A percentile compares a stretch with the other conserved stretches of the same genome.
phyloP scores from a whole-genome alignment of 2,113 vertebrate species.

The Paradoxurus hermaphroditus region DNA sequence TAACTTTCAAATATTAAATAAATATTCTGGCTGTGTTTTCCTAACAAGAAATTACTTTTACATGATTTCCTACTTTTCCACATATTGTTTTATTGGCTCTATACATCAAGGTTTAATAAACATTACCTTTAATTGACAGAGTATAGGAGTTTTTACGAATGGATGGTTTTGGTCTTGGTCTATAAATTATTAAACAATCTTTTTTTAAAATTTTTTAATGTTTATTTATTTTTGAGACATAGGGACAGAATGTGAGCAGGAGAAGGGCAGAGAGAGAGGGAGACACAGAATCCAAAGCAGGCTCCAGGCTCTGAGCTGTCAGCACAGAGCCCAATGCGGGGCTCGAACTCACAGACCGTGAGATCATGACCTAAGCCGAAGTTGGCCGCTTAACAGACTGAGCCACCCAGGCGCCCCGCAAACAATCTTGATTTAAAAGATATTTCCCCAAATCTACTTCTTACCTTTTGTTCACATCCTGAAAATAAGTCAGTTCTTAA shows the following conservation, averaged over 20 bases:
- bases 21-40: background rate
- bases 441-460: background rate
- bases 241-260: too few relatives aligned
- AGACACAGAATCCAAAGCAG: too few relatives aligned
- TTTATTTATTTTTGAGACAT: too few relatives aligned
- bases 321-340: too few relatives aligned
- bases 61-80: background rate
- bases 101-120: background rate
- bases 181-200: background rate
- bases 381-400: too few relatives aligned
- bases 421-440: constrained; percentile 1
- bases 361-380: too few relatives aligned
- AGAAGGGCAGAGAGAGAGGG: too few relatives aligned
- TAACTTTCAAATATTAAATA: background rate
- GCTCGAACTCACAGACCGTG: too few relatives aligned
- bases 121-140: background rate
- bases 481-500: background rate
- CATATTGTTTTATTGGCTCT: background rate
- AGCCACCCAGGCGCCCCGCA: too few relatives aligned
- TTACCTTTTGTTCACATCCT: background rate
- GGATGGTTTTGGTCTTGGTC: background rate
- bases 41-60: background rate
- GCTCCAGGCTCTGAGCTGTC: too few relatives aligned
- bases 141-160: background rate
- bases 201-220: too few relatives aligned